These are phyloP conservation scores for Spinus olivaceus DNA, from an alignment of 2,797 vertebrate genomes.

Conservation along the genomic window DNA sequence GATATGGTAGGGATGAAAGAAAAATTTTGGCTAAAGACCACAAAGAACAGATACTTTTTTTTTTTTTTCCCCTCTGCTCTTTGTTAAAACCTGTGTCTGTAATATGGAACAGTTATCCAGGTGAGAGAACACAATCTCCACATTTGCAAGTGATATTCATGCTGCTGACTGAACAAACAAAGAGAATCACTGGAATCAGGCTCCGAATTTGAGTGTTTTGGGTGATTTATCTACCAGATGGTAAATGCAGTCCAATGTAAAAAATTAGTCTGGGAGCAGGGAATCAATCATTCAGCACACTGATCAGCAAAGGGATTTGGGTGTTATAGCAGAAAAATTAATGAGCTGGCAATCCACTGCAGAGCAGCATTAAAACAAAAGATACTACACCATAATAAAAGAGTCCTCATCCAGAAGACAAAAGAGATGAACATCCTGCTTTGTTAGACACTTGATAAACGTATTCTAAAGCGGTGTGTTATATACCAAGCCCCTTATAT, in stretches of 20 bases:
- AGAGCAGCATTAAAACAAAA: conserved; percentile 58
- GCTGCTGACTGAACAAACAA: conserved; percentile 43
- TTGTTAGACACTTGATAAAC: conserved; percentile 26
- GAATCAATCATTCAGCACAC: conserved; percentile 65
- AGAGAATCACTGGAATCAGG: conserved; percentile 43
- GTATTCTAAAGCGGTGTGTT: neutral
- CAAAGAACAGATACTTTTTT: neutral
- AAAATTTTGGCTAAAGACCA: neutral
- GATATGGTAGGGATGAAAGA: neutral
- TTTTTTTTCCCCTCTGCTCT: neutral
- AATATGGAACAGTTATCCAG: conserved; percentile 13
- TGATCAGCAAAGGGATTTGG: conserved; percentile 68
- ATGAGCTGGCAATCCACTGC: conserved; percentile 60
- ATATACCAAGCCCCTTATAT: neutral
- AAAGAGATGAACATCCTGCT: conserved; percentile 20
- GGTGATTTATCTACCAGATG: conserved; percentile 67
- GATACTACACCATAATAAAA: conserved; percentile 28
- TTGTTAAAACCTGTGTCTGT: neutral
- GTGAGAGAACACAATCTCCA: conserved; percentile 38
- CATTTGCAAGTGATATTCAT: conserved; percentile 42
- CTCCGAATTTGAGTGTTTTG: conserved; percentile 30
- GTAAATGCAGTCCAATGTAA: conserved; percentile 65
- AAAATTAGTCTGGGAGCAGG: conserved; percentile 62
- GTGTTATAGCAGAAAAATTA: conserved; percentile 66
- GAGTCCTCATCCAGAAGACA: conserved; percentile 43